These are phyloP conservation scores for Lucilia cuprina DNA, from an alignment of 1,140 invertebrate genomes.

Conservation along the genomic window DNA sequence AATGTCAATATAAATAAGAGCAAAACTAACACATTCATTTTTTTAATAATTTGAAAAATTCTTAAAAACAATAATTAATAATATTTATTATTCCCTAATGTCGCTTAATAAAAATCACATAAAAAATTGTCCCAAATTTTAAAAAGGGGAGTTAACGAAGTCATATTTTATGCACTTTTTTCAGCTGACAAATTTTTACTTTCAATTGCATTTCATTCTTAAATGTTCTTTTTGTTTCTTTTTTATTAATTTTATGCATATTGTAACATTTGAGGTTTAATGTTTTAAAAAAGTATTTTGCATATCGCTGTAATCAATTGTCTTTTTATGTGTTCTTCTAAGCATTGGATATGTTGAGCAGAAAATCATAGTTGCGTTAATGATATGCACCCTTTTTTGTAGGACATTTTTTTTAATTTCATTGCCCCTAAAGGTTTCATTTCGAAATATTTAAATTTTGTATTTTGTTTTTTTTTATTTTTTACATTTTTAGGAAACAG, in stretches of 20 bases:
- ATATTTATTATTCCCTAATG: background rate
- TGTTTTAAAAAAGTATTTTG: background rate
- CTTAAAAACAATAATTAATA: background rate
- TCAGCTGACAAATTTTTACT: background rate
- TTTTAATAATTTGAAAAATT: no score
- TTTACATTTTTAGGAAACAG: background rate
- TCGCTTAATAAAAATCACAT: background rate
- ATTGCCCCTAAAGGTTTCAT: background rate
- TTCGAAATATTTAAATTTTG: background rate
- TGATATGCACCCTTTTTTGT: conserved; percentile 11
- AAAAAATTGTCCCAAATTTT: background rate
- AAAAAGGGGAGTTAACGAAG: background rate
- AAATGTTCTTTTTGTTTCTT: background rate
- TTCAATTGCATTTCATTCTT: background rate
- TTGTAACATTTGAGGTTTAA: background rate
- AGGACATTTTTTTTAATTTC: background rate
- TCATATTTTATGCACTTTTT: background rate
- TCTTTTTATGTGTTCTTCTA: background rate
- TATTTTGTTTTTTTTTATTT: background rate
- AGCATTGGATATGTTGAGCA: background rate
- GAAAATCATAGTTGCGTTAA: background rate
- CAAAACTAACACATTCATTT: background rate
- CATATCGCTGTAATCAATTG: background rate
- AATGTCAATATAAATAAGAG: background rate
- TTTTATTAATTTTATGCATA: background rate